phyloP scores from a whole-genome alignment of 1,140 invertebrate genomes.

The Drosophila melanica region DNA sequence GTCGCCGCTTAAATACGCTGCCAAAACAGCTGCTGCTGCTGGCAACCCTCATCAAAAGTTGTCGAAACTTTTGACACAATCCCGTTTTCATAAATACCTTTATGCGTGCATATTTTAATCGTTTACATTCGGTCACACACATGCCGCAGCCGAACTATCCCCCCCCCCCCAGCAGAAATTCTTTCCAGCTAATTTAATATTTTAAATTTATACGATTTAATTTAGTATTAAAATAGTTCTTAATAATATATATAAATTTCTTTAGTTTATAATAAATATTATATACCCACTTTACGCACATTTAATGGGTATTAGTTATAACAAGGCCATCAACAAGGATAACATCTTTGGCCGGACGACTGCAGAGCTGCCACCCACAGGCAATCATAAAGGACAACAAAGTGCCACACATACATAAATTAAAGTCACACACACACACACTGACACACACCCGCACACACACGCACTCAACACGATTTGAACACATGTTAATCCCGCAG shows the following conservation, averaged over 20 bases:
- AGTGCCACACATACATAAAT: slow-evolving; percentile 83
- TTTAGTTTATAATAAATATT: too few species aligned
- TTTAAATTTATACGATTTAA: too few species aligned
- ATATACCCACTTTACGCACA: not conserved
- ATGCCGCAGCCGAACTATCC: slow-evolving; percentile 1
- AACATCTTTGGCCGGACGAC: slow-evolving; percentile 21
- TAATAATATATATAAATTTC: too few species aligned
- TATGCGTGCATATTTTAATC: slow-evolving; percentile 2
- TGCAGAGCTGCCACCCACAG: slow-evolving; percentile 45
- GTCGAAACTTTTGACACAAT: not conserved
- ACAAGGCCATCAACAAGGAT: slow-evolving; percentile 28
- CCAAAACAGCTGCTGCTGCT: not conserved
- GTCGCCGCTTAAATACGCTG: slow-evolving; percentile 18
- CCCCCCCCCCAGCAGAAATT: too few species aligned
- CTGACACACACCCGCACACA: not conserved
- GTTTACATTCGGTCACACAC: slow-evolving; percentile 23
- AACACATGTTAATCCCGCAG: slow-evolving; percentile 77
- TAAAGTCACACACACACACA: slow-evolving; percentile 49
- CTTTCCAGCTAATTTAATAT: not conserved
- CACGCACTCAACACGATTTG: slow-evolving; percentile 71
- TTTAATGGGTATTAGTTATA: slow-evolving; percentile 11
- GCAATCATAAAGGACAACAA: slow-evolving; percentile 83
- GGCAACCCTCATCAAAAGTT: not conserved
- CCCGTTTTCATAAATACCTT: not conserved
- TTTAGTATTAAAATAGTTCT: too few species aligned